phyloP scores from a whole-genome alignment of 2,888 invertebrate genomes.

The Priocnemis perturbator region DNA sequence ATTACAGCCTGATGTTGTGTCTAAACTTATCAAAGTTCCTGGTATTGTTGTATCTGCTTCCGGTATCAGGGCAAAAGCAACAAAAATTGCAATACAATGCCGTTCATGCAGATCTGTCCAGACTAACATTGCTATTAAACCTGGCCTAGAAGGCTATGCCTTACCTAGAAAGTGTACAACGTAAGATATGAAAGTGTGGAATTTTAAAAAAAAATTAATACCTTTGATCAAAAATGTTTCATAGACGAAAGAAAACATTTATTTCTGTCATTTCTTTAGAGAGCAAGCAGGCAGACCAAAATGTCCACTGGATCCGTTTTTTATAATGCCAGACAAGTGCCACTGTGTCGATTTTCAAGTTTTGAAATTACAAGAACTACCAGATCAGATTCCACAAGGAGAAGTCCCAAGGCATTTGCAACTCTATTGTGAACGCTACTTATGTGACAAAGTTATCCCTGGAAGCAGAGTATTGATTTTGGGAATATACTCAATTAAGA shows the following conservation, averaged over 20 bases:
- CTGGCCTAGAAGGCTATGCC: constrained; percentile 96
- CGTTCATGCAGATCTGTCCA: constrained; percentile 93
- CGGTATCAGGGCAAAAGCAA: constrained; percentile 96
- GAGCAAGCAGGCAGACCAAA: constrained; percentile 94
- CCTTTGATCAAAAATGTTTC: constrained; percentile 2
- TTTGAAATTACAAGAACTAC: constrained; percentile 96
- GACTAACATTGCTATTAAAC: constrained; percentile 92
- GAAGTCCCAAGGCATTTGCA: constrained; percentile 98
- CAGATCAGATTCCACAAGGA: constrained; percentile 96
- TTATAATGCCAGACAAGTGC: constrained; percentile 98
- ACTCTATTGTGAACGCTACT: constrained; percentile 93
- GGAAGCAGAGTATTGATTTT: constrained; percentile 95
- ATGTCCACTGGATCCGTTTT: constrained; percentile 98
- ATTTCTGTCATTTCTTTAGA: constrained; percentile 73
- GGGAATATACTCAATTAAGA: constrained; percentile 98
- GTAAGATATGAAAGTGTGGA: constrained; percentile 77
- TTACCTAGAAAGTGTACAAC: constrained; percentile 96
- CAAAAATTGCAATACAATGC: constrained; percentile 96
- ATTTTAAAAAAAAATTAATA: constrained; percentile 4
- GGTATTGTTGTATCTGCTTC: constrained; percentile 97
- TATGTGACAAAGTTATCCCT: constrained; percentile 97
- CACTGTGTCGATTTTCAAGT: constrained; percentile 98
- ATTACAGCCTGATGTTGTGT: constrained; percentile 91
- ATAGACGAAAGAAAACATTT: constrained; percentile 3
- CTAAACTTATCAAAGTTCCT: constrained; percentile 94